phyloP scores from a whole-genome alignment of 1,140 invertebrate species.

The Philopotamus ludificatus region DNA sequence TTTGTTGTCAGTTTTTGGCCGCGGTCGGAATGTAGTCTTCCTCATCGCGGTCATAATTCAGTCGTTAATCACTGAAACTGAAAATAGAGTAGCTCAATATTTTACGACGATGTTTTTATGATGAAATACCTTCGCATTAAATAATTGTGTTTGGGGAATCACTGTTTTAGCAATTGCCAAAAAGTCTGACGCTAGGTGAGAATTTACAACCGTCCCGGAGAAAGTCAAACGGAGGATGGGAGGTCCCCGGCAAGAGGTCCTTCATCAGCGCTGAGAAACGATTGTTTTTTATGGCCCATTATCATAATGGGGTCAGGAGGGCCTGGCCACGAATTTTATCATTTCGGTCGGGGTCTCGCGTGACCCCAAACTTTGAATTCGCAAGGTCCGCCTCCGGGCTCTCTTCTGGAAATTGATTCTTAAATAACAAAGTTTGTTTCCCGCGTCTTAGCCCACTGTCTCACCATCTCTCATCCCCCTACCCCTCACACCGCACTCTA shows the following conservation, averaged over 20 bases:
- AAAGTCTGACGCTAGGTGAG: background rate
- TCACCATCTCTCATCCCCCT: no score
- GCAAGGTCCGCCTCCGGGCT: background rate
- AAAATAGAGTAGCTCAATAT: no score
- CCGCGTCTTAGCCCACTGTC: no score
- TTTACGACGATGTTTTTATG: no score
- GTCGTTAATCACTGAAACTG: background rate
- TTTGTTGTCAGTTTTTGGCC: background rate
- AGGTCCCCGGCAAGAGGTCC: background rate
- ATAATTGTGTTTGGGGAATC: no score
- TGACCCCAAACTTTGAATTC: background rate
- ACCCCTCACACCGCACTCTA: background rate
- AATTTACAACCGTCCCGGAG: background rate
- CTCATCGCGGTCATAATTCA: background rate
- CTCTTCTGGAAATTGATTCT: background rate
- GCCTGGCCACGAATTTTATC: background rate
- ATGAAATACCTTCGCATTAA: no score
- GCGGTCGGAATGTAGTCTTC: background rate
- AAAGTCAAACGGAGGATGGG: background rate
- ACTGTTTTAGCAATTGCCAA: no score
- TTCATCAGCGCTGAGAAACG: background rate
- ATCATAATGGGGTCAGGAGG: background rate
- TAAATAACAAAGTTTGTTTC: background rate
- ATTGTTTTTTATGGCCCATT: background rate
- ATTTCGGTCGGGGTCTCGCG: background rate